Base-by-base conservation (phyloP, 1,140 invertebrate species). In the Phortica variegata region DNA sequence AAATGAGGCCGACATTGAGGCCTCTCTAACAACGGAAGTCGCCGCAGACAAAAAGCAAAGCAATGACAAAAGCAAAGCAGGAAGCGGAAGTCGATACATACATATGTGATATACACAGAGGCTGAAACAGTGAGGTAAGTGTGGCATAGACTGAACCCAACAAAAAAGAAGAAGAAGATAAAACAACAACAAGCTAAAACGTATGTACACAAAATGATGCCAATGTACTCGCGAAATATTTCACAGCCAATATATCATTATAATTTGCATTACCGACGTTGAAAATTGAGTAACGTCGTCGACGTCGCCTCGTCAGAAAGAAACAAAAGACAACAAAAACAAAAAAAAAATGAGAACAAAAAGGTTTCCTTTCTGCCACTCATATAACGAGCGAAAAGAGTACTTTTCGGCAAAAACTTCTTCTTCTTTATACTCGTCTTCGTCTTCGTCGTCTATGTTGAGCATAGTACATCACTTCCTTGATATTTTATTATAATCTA, bases 171-270 rank as follows among this genome's bases (percentile, higher is more conserved):
- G 36, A 38, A 38, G 18, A 38, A 16, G 9, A 43, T 32, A 43
- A 43, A 36, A 32, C 32, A 36, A n/a, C n/a, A n/a, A n/a, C n/a
- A n/a, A 36, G 26, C 32, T 34, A n/a, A 26, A 19, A 36, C 17
- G 20, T 18, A 15, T 20, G 13, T n/a, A 17, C 2, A 36, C n/a
- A 34, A 44, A 44, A 34, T 44, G 13, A 34, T 21, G 32, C 32
- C 23, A 26, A 26, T 26, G 63, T 8, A 34, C 60, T 65, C 66
- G 53, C 44, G 17, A 53, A 58, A 70, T 69, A 60, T 70, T 70
- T 62, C 60, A 65, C 65, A 70, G 61, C 65, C 65, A 70, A 70
- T 70, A 70, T 70, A 70, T 70, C 66, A 70, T 70, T 62, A 70
- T 65, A 70, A 70, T 65, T 70, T 70, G 66, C 61, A 70, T 62